These are phyloP conservation scores for Hemistola chrysoprasaria DNA, from an alignment of 2,888 invertebrate species.

Conservation along the genomic window DNA sequence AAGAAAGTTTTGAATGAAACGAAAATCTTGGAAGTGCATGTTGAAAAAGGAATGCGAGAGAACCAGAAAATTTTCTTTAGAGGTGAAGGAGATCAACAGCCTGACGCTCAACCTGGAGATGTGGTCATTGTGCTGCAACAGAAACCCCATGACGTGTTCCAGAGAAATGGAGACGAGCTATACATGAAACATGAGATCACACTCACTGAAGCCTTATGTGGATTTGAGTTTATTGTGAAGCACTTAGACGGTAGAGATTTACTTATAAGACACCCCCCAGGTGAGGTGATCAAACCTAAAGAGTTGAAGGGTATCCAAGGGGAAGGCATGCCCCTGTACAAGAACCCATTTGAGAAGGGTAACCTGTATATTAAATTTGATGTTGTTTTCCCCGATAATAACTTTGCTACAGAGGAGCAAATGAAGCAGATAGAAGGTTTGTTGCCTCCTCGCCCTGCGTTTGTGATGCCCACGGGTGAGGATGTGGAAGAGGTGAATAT, in stretches of 20 bases:
- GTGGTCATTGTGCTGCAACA: constrained; percentile 93
- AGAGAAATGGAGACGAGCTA: constrained; percentile 89
- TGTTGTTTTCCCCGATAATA: constrained; percentile 91
- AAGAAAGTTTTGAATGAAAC: constrained; percentile 91
- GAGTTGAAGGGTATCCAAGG: constrained; percentile 88
- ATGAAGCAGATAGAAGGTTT: constrained; percentile 87
- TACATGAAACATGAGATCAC: constrained; percentile 88
- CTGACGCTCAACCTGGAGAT: constrained; percentile 93
- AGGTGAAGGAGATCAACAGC: constrained; percentile 95
- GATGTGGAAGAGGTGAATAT: constrained; percentile 94
- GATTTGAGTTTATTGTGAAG: constrained; percentile 91
- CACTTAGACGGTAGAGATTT: constrained; percentile 95
- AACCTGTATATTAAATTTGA: constrained; percentile 93
- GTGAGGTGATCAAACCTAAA: constrained; percentile 92
- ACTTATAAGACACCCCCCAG: constrained; percentile 88
- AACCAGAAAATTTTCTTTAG: constrained; percentile 92
- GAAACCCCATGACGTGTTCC: constrained; percentile 90
- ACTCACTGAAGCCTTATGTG: constrained; percentile 95
- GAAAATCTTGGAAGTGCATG: constrained; percentile 92
- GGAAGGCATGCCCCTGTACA: constrained; percentile 95
- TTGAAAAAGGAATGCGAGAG: constrained; percentile 95
- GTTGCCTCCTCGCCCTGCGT: constrained; percentile 87
- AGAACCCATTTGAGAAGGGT: constrained; percentile 93
- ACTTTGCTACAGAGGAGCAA: constrained; percentile 87
- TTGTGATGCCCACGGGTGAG: constrained; percentile 88